Evolutionary conservation across 2,888 invertebrate genomes (phyloP), one percentile per base, ranked within the genome.

Genomic region (Drosophila histrio): DNA sequence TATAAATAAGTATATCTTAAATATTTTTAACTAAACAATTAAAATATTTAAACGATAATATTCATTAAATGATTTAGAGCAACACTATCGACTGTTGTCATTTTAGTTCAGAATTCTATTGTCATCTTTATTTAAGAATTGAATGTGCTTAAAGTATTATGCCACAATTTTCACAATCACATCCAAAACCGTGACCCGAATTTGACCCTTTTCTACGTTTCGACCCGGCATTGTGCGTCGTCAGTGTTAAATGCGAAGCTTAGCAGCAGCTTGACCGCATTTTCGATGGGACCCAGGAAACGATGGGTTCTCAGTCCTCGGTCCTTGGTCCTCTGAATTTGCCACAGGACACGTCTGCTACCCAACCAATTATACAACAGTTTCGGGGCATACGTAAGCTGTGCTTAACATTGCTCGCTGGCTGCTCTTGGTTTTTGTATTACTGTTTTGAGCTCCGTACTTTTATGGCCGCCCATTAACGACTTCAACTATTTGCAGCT

Each of bases 401-500:
- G 46, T 59, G 69, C 67, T 77, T 72, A 74, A 61, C 68, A 66
- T 64, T 70, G 54, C 32, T 26, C 9, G 50, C 22, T 49, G 50
- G 41, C 44, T 34, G 39, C 28, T 52, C 17, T 43, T 17, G 38
- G 26, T 21, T 57, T 22, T 28, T 15, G 59, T 68, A 52, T 46
- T 53, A 39, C 19, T 13, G 57, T 52, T 44, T 24, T 24, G 50
- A 61, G 62, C 61, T 47, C 61, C 68, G 58, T 57, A 52, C 38
- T 75, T 72, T 77, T 69, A 77, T 74, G 56, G 68, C 41, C 50
- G 64, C 44, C 85, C 71, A 82, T 82, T 82, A 82, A 77, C 70
- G 82, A 70, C 72, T 72, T 53, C 53, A 57, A 82, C 85, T 85
- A 81, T 64, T 77, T 69, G 72, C 85, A 85, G 85, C 77, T 71